Percentiles rank a stretch among this genome's conserved stretches.
Evolutionary conservation across 2,113 vertebrate species (phyloP).

Genomic region (Canis aureus): DNA sequence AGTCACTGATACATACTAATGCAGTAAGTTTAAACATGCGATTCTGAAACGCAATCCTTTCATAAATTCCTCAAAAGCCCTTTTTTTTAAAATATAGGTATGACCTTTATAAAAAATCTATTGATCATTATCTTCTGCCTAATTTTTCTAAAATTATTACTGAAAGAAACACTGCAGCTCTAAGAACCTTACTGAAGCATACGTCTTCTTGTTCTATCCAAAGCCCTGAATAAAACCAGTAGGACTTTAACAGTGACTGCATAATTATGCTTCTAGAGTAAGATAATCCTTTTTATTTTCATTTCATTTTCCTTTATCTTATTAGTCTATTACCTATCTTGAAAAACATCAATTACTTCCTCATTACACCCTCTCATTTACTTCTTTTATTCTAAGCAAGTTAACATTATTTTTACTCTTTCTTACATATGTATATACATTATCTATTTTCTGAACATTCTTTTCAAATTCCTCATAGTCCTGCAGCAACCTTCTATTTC

Average conservation of each 20-base stretch:
- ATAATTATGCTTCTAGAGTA: background rate
- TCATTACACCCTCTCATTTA: background rate
- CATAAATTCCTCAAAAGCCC: background rate
- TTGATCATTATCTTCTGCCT: background rate
- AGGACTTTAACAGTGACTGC: background rate
- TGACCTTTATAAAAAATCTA: background rate
- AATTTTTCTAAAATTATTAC: background rate
- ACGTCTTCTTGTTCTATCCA: conserved; percentile 2
- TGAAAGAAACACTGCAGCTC: background rate
- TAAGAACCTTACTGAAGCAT: background rate
- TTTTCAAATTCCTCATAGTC: background rate
- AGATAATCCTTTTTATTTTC: background rate
- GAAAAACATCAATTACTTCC: conserved; percentile 4
- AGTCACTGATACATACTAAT: conserved; percentile 47
- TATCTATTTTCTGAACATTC: background rate
- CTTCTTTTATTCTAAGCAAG: background rate
- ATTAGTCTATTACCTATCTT: background rate
- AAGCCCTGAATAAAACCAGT: background rate
- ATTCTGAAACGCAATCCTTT: background rate
- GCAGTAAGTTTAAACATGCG: background rate
- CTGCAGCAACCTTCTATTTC: background rate
- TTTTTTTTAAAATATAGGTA: background rate
- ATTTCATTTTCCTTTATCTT: background rate
- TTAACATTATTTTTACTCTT: background rate
- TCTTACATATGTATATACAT: background rate